Percentiles rank a stretch among this genome's conserved stretches.
These are phyloP conservation scores for Proteles cristata DNA, from an alignment of 2,113 vertebrate species.

Conservation along the genomic window DNA sequence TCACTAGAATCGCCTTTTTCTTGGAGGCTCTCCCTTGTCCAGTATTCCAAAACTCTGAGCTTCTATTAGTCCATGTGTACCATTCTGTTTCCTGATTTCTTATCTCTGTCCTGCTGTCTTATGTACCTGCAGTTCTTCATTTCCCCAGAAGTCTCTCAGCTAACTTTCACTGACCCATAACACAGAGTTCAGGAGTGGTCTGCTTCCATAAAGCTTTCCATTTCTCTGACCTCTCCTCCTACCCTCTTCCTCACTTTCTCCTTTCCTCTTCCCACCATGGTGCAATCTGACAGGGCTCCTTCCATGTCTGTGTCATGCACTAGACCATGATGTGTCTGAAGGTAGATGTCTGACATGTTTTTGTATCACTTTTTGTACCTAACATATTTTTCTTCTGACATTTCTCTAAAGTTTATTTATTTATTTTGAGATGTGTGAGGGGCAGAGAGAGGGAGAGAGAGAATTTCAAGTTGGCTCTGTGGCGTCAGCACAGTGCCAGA, in stretches of 20 bases:
- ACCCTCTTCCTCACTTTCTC: neutral
- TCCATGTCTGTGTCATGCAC: neutral
- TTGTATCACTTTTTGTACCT: neutral
- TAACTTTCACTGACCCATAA: neutral
- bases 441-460: too few relatives aligned
- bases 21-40: neutral
- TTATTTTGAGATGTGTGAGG: too few relatives aligned
- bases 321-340: neutral
- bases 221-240: neutral
- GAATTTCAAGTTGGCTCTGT: too few relatives aligned
- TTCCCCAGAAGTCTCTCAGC: neutral
- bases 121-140: neutral
- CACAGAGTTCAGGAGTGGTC: neutral
- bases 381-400: neutral
- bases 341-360: neutral
- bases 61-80: rapidly evolving
- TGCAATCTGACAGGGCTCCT: neutral
- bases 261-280: neutral
- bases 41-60: slow-evolving; percentile 24
- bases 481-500: too few relatives aligned
- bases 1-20: neutral
- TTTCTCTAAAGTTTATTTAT: neutral
- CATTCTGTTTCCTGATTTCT: neutral
- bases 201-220: neutral
- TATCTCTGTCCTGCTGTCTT: neutral